phyloP scores from a whole-genome alignment of 2,888 invertebrate species.

The Morpho helenor region DNA sequence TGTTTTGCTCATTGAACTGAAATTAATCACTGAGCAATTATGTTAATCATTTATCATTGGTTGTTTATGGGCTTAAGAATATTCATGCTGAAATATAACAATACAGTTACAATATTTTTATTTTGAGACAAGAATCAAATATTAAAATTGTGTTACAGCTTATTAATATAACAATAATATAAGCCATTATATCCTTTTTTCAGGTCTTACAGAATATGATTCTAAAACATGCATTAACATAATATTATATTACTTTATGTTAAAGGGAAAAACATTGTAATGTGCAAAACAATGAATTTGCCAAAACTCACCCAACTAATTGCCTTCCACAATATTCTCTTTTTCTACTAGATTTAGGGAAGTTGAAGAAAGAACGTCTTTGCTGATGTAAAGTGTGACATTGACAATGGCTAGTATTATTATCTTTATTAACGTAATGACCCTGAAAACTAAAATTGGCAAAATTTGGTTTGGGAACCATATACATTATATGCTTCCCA shows the following conservation, averaged over 20 bases:
- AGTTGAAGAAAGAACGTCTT: constrained; percentile 54
- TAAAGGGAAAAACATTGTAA: no score
- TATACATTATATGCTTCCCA: no score
- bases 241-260: no score
- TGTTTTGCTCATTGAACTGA: constrained; percentile 25
- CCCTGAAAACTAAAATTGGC: constrained; percentile 63
- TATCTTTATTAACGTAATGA: constrained; percentile 69
- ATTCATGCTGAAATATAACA: no score
- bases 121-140: no score
- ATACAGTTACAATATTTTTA: no score
- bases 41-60: constrained; percentile 29
- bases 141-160: no score
- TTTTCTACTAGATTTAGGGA: constrained; percentile 65
- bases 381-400: constrained; percentile 49
- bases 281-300: background rate
- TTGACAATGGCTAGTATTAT: constrained; percentile 43
- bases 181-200: no score
- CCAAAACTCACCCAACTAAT: constrained; percentile 81
- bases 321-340: constrained; percentile 86
- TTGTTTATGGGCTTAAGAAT: background rate
- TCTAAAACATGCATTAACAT: no score
- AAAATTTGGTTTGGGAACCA: background rate
- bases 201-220: no score
- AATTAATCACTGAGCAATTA: constrained; percentile 33
- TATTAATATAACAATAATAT: no score